Evolutionary conservation across 2,797 vertebrate species (phyloP).

Genomic region (Tamandua tetradactyla): DNA sequence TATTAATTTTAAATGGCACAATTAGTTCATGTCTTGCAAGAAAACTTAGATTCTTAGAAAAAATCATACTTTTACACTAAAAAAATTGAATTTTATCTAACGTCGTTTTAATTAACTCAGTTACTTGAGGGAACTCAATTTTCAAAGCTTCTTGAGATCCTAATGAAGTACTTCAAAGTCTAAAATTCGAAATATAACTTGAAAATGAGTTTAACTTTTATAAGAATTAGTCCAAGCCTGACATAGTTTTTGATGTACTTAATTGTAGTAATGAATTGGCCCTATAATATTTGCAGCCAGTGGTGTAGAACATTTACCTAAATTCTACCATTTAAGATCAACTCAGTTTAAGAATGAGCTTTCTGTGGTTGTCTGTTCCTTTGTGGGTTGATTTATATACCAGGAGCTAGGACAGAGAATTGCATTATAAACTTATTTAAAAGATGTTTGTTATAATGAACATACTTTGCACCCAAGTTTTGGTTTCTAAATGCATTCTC

Average conservation of each 20-base stretch:
- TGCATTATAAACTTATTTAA: background rate
- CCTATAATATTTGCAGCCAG: background rate
- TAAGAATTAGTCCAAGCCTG: constrained; percentile 7
- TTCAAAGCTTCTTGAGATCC: constrained; percentile 12
- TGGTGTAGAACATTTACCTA: background rate
- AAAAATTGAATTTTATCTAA: background rate
- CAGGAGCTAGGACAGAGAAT: background rate
- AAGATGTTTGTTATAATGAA: background rate
- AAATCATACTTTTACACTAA: background rate
- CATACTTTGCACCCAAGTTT: background rate
- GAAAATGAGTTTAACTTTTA: constrained; percentile 28
- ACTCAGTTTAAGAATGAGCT: background rate
- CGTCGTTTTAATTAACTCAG: constrained; percentile 41
- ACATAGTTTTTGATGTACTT: background rate
- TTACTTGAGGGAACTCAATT: constrained; percentile 31
- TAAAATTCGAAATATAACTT: background rate
- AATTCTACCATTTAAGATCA: background rate
- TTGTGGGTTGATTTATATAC: constrained; percentile 3
- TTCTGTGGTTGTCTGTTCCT: background rate
- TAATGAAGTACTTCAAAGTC: constrained; percentile 44
- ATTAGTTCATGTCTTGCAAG: background rate
- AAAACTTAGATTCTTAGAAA: constrained; percentile 14
- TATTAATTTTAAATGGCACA: constrained; percentile 42
- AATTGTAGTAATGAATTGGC: constrained; percentile 23
- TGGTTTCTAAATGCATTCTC: background rate